Evolutionary conservation across 2,797 vertebrate genomes (phyloP).

Genomic region (Amphiprion clarkii): DNA sequence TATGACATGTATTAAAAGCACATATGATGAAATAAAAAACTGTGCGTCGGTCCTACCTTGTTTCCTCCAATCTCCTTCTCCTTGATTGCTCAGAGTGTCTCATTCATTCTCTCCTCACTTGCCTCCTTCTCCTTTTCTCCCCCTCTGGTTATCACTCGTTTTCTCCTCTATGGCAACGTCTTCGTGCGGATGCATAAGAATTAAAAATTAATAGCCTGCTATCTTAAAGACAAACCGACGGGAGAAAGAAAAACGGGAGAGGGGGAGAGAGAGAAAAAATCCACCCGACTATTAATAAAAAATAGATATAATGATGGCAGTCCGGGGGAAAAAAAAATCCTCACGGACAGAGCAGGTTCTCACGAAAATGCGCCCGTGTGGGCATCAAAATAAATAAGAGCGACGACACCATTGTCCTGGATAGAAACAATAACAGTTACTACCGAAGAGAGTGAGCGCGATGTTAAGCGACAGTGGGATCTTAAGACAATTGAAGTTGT

Average conservation of each 20-base stretch:
- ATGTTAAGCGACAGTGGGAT: slow-evolving; percentile 20
- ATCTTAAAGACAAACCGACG: slow-evolving; percentile 72
- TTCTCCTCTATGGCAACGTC: slow-evolving; percentile 79
- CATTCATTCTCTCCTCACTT: slow-evolving; percentile 82
- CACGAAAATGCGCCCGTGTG: slow-evolving; percentile 71
- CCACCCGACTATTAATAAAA: slow-evolving; percentile 47
- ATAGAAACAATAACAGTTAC: slow-evolving; percentile 25
- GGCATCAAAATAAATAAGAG: slow-evolving; percentile 75
- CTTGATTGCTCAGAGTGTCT: slow-evolving; percentile 80
- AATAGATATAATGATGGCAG: slow-evolving; percentile 35
- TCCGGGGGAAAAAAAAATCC: slow-evolving; percentile 54
- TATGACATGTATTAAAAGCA: slow-evolving; percentile 40
- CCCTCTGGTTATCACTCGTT: slow-evolving; percentile 78
- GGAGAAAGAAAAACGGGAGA: slow-evolving; percentile 19
- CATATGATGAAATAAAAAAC: slow-evolving; percentile 51
- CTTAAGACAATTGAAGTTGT: slow-evolving; percentile 50
- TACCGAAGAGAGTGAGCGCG: slow-evolving; percentile 6
- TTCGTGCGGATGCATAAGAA: slow-evolving; percentile 87
- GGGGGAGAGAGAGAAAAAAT: slow-evolving; percentile 18
- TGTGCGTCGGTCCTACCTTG: slow-evolving; percentile 80
- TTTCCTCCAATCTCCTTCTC: slow-evolving; percentile 81
- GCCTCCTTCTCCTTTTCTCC: slow-evolving; percentile 71
- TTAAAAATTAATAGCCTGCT: slow-evolving; percentile 84
- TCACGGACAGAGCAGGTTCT: slow-evolving; percentile 72
- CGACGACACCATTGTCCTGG: slow-evolving; percentile 67